These are phyloP conservation scores for Saguinus midas DNA, from an alignment of 2,113 vertebrate species.

Conservation along the genomic window DNA sequence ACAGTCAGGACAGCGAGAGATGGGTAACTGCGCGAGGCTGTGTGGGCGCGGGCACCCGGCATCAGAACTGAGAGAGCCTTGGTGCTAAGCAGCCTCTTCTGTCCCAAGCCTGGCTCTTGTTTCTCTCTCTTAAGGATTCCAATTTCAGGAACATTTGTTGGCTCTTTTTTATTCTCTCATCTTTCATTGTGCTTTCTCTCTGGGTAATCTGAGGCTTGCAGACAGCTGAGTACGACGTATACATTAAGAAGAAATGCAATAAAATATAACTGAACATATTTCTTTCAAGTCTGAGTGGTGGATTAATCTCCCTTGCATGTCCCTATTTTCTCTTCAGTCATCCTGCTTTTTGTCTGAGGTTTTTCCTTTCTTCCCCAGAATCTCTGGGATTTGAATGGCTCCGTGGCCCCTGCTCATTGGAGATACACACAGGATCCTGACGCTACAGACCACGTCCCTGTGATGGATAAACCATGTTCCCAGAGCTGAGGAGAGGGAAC, in stretches of 20 bases:
- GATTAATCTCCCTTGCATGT: not conserved
- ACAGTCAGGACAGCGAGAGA: not conserved
- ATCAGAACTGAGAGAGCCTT: not conserved
- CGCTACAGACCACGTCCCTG: not conserved
- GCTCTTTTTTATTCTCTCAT: not conserved
- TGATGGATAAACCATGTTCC: not conserved
- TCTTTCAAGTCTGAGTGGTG: constrained; percentile 22
- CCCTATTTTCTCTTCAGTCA: not conserved
- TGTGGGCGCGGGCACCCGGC: not conserved
- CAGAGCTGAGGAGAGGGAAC: not conserved
- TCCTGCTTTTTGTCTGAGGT: not conserved
- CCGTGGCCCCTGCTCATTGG: not conserved
- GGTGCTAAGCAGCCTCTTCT: not conserved
- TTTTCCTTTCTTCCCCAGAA: not conserved
- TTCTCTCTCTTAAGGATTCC: constrained; percentile 27
- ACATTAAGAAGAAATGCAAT: constrained; percentile 42
- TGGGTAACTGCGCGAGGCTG: rapidly evolving
- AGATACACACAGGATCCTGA: not conserved
- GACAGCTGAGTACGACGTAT: not conserved
- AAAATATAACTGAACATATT: constrained; percentile 55
- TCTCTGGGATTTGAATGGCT: not conserved
- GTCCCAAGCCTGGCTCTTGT: constrained; percentile 8
- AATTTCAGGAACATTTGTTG: not conserved
- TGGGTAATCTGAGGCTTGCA: constrained; percentile 21
- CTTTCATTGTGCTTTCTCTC: constrained; percentile 27